Base-by-base conservation (phyloP, 2,888 invertebrate genomes). In the Atherix ibis region DNA sequence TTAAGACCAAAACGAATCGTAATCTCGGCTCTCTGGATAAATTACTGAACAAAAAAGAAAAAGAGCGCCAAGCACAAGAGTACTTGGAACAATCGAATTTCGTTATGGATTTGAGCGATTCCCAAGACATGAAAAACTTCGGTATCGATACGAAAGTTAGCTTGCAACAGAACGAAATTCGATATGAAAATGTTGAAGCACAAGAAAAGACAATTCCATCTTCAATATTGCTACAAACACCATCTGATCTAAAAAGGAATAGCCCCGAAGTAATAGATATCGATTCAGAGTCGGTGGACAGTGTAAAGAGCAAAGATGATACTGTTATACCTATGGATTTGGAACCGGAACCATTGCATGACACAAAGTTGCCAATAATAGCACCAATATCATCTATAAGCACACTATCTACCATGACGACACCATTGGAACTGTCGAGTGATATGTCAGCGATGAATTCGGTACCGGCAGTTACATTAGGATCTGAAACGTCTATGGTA, bases 11-110 rank as follows among this genome's bases (percentile, higher is more conserved):
- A 45, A 51, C 60, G 51, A 52, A 53, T 55, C 50, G 66, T 49
- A 52, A 62, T 58, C 44, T 64, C 44, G 56, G 64, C 38, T 62
- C 70, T 3, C 48, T 74, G 31, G 73, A 74, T 43, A 67, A 67
- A 44, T 50, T 73, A 28, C 62, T 74, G 28, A 70, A 64, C 40
- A 67, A 63, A 46, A 60, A 63, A 31, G 68, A 66, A 46, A 63
- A 64, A 40, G 55, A 64, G 27, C 36, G 40, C 17, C 38, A 37
- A 27, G 32, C 31, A 32, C 27, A 57, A 54, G 39, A 58, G 52
- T 39, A 39, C 56, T 15, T 45, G 53, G 34, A 56, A 52, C 34
- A 52, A 47, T 37, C 45, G 46, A 32, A 43, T 45, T 46, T 52
- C 44, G 37, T 37, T 4, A 28, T 37, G 18, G 43, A 41, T 19